These are phyloP conservation scores for Mormoops blainvillei DNA, from an alignment of 2,113 vertebrate species.

Conservation along the genomic window DNA sequence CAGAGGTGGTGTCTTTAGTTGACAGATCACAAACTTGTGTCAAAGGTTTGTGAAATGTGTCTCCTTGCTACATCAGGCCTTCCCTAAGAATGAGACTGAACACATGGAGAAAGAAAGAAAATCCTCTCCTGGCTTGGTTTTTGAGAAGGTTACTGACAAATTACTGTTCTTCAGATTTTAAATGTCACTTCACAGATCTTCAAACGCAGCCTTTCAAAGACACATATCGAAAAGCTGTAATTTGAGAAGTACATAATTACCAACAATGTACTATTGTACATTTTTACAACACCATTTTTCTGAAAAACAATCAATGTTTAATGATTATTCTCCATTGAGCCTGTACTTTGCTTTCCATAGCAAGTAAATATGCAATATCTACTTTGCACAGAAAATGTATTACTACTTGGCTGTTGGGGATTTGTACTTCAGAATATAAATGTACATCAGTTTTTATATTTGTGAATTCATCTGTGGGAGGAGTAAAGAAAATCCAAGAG, in stretches of 20 bases:
- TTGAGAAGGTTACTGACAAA: slow-evolving; percentile 41
- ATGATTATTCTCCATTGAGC: slow-evolving; percentile 53
- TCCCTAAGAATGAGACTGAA: slow-evolving; percentile 71
- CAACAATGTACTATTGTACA: slow-evolving; percentile 75
- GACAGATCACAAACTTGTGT: slow-evolving; percentile 67
- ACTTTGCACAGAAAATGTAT: slow-evolving; percentile 27
- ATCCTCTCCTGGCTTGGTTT: neutral
- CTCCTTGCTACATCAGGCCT: neutral
- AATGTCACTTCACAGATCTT: slow-evolving; percentile 74
- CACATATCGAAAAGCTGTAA: slow-evolving; percentile 71
- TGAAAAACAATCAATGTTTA: slow-evolving; percentile 47
- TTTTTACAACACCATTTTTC: slow-evolving; percentile 66
- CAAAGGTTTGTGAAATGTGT: neutral
- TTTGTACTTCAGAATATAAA: slow-evolving; percentile 48
- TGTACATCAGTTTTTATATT: slow-evolving; percentile 47
- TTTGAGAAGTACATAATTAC: slow-evolving; percentile 66
- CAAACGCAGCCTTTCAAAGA: slow-evolving; percentile 73
- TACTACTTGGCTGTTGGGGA: slow-evolving; percentile 47
- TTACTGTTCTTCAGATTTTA: slow-evolving; percentile 61
- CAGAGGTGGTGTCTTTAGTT: slow-evolving; percentile 90
- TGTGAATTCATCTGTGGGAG: slow-evolving; percentile 45
- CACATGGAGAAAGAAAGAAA: slow-evolving; percentile 44
- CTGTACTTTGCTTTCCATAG: neutral
- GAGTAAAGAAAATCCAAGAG: slow-evolving; percentile 49
- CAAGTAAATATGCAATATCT: slow-evolving; percentile 42